Evolutionary conservation across 2,888 invertebrate species (phyloP).

Genomic region (Cephus nigrinus): DNA sequence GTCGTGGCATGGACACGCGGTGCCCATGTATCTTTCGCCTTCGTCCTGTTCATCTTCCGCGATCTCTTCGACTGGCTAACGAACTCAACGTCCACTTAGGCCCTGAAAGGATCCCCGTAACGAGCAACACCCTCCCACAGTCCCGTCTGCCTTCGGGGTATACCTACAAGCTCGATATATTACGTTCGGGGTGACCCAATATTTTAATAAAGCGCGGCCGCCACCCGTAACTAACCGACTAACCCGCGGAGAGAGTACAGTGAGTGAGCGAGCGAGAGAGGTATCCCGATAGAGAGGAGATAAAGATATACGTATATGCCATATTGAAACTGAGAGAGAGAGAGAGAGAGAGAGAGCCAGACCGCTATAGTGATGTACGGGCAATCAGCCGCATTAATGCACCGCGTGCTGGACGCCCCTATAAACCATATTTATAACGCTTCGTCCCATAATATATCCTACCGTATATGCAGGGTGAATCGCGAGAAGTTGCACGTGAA

Average conservation of each 20-base stretch:
- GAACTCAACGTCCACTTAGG: conserved; percentile 60
- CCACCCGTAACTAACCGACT: conserved; percentile 56
- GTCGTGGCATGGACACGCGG: conserved; percentile 49
- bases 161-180: conserved; percentile 34
- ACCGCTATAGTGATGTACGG: conserved; percentile 57
- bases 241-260: conserved; percentile 36
- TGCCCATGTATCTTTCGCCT: conserved; percentile 53
- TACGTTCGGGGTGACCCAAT: conserved; percentile 54
- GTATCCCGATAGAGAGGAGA: conserved; percentile 17
- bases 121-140: conserved; percentile 46
- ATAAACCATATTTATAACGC: conserved; percentile 62
- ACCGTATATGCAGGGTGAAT: conserved; percentile 27
- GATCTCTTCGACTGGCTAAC: conserved; percentile 55
- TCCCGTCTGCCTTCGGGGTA: conserved; percentile 34
- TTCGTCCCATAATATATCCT: conserved; percentile 37
- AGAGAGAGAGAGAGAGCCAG: conserved; percentile 16
- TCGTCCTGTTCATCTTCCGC: conserved; percentile 55
- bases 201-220: conserved; percentile 60
- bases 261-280: conserved; percentile 27
- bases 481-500: background rate
- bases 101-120: conserved; percentile 56
- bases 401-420: conserved; percentile 52
- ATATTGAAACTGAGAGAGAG: conserved; percentile 13
- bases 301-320: conserved; percentile 11
- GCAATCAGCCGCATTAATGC: conserved; percentile 65